phyloP scores from a whole-genome alignment of 2,797 vertebrate genomes.

The Austrolebias charrua region DNA sequence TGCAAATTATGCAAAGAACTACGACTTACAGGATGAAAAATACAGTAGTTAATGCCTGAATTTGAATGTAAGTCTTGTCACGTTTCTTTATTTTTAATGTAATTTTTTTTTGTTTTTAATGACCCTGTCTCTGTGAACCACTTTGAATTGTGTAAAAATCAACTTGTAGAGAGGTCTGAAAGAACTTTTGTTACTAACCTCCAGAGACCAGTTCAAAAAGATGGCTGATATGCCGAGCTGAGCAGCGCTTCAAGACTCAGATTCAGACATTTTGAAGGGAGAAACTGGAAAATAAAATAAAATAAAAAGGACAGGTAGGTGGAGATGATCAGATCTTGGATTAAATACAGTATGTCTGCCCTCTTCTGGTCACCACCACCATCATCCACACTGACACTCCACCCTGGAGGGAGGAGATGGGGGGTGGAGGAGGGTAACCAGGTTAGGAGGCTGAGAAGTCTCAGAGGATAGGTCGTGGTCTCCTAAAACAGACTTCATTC shows the following conservation, averaged over 20 bases:
- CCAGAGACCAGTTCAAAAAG: slow-evolving; percentile 17
- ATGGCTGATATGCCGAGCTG: neutral
- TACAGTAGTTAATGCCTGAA: too few relatives aligned
- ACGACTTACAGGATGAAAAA: too few relatives aligned
- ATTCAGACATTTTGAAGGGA: slow-evolving; percentile 21
- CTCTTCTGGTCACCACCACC: slow-evolving; percentile 84
- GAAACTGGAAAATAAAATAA: slow-evolving; percentile 5
- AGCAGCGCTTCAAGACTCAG: slow-evolving; percentile 35
- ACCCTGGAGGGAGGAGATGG: slow-evolving; percentile 11
- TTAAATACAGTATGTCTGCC: slow-evolving; percentile 87
- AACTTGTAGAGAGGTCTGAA: neutral
- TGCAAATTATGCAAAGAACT: too few relatives aligned
- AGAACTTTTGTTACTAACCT: neutral
- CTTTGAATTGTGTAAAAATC: too few relatives aligned
- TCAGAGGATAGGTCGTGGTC: neutral
- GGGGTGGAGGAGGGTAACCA: neutral
- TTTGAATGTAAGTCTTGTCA: too few relatives aligned
- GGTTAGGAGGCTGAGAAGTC: slow-evolving; percentile 7
- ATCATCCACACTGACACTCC: slow-evolving; percentile 56
- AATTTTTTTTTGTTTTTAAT: too few relatives aligned
- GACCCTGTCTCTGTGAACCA: too few relatives aligned
- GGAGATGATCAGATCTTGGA: slow-evolving; percentile 59
- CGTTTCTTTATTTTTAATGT: too few relatives aligned
- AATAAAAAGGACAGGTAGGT: neutral
- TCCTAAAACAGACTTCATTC: neutral